These are phyloP conservation scores for Eugnorisma glareosa DNA, from an alignment of 2,888 invertebrate genomes.

Conservation along the genomic window DNA sequence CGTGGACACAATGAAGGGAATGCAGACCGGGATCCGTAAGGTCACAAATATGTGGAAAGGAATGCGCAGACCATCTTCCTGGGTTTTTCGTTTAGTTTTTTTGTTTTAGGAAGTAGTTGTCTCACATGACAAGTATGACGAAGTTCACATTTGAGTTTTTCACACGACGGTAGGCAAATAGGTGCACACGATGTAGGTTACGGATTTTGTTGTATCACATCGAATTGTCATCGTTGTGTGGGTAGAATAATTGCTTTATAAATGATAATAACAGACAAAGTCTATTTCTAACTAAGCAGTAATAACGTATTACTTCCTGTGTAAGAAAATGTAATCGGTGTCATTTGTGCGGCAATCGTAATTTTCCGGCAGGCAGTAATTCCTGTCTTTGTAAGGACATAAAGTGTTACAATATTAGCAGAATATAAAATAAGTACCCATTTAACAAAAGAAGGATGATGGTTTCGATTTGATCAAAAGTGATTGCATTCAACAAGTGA, in stretches of 20 bases:
- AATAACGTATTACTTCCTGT: constrained; percentile 62
- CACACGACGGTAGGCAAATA: background rate
- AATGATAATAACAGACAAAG: constrained; percentile 60
- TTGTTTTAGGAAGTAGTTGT: constrained; percentile 35
- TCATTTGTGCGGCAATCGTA: constrained; percentile 48
- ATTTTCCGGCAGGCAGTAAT: constrained; percentile 57
- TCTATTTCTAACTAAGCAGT: constrained; percentile 45
- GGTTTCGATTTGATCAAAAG: constrained; percentile 71
- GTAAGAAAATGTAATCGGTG: constrained; percentile 61
- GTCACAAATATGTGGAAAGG: constrained; percentile 82
- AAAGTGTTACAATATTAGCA: constrained; percentile 13
- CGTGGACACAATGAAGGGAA: constrained; percentile 80
- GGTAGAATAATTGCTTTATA: constrained; percentile 67
- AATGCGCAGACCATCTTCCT: constrained; percentile 79
- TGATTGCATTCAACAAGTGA: constrained; percentile 80
- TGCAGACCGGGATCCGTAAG: constrained; percentile 75
- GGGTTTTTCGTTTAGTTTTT: constrained; percentile 46
- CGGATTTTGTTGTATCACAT: constrained; percentile 52
- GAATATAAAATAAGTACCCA: constrained; percentile 12
- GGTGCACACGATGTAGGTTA: background rate
- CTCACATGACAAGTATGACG: background rate
- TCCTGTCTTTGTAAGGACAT: constrained; percentile 46
- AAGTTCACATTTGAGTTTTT: constrained; percentile 4
- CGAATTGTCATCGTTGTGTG: constrained; percentile 61
- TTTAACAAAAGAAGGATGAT: constrained; percentile 61